Percentiles rank a stretch among this genome's conserved stretches.
phyloP scores from a whole-genome alignment of 2,113 vertebrate species.

The Leptosomus discolor region DNA sequence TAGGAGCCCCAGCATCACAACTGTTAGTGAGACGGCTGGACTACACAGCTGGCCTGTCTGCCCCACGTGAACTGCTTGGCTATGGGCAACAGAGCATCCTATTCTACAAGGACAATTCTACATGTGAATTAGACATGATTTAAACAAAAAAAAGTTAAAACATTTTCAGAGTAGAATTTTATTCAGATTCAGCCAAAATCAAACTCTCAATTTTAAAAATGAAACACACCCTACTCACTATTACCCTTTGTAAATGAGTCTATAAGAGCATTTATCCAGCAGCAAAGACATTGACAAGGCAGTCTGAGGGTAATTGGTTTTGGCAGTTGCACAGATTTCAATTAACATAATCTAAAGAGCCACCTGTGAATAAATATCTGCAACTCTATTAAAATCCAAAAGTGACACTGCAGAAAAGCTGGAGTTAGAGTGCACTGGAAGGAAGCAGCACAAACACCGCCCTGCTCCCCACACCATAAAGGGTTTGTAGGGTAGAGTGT shows the following conservation, averaged over 20 bases:
- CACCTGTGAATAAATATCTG: background rate
- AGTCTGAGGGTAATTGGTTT: background rate
- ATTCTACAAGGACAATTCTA: background rate
- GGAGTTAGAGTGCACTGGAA: background rate
- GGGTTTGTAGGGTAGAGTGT: background rate
- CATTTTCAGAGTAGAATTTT: background rate
- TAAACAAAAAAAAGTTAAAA: background rate
- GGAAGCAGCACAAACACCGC: background rate
- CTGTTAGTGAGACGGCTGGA: background rate
- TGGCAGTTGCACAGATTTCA: background rate
- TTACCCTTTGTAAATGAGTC: background rate
- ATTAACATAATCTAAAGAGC: background rate
- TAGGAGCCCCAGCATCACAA: background rate
- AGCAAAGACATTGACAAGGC: background rate
- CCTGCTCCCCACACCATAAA: background rate
- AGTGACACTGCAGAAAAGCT: background rate
- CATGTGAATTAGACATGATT: background rate
- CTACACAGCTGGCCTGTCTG: background rate
- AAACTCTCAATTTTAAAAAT: background rate
- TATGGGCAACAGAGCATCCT: background rate
- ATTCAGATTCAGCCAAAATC: background rate
- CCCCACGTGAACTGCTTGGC: background rate
- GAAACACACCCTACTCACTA: background rate
- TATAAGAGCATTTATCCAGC: background rate
- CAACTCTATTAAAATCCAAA: background rate